Evolutionary conservation across 2,797 vertebrate genomes (phyloP).

Genomic region (Anguilla obscura): DNA sequence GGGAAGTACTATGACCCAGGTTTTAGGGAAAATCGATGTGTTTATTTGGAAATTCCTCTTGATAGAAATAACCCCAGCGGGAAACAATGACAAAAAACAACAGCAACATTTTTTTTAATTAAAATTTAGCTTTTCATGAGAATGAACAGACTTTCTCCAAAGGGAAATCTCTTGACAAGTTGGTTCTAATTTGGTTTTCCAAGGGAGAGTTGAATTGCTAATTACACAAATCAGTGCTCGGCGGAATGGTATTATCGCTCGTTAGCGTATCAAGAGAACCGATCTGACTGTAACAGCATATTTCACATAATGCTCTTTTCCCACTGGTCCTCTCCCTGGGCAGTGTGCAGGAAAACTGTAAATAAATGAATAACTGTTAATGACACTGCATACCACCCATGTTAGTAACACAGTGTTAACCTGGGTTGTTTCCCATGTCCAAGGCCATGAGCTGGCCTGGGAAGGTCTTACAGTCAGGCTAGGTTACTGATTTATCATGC

Average conservation of each 20-base stretch:
- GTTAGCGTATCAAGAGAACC: slow-evolving; percentile 5
- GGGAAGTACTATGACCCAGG: neutral
- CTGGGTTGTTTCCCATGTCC: neutral
- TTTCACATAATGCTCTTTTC: slow-evolving; percentile 20
- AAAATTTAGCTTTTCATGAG: neutral
- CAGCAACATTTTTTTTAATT: neutral
- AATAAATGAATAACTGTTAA: slow-evolving; percentile 1
- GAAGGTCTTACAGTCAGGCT: neutral
- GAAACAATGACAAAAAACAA: neutral
- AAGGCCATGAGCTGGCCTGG: neutral
- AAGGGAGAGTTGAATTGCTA: slow-evolving; percentile 10
- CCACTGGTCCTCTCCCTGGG: neutral
- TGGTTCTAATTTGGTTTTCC: neutral
- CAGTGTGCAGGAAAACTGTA: neutral
- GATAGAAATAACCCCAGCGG: neutral
- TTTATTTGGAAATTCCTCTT: neutral
- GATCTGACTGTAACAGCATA: neutral
- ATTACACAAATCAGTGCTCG: neutral
- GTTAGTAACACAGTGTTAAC: neutral
- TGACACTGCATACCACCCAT: neutral
- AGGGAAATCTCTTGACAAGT: neutral
- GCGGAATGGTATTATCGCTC: neutral
- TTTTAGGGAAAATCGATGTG: neutral
- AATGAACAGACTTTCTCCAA: neutral
- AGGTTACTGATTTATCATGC: neutral